Evolutionary conservation across 2,797 vertebrate species (phyloP), one percentile per base, ranked within the genome.

Genomic region (Yasuhikotakia modesta): DNA sequence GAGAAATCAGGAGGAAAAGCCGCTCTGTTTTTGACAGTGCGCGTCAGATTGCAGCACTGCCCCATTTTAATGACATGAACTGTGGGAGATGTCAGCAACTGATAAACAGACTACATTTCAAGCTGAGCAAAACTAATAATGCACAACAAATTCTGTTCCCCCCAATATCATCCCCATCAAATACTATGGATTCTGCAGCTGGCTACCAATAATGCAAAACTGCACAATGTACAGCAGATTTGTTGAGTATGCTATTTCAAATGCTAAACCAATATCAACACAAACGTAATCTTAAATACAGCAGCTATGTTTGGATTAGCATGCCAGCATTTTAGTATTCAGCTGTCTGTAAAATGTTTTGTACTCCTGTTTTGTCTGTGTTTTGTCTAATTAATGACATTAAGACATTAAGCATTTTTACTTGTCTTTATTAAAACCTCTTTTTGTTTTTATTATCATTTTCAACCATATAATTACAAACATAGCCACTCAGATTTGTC

Each of bases 61-160:
- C 64, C 32, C 39, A 48, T 60, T 76, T 76, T 60, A 68, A 68
- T 76, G 74, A 68, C 53, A 13, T 68, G 74, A 68, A 76, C 74
- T 60, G 53, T 58, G 65, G 65, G 65, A 58, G 53, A 76, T 68
- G 74, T 68, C 74, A 76, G 53, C 21, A 19, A 76, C 65, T 68
- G 52, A 76, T 76, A 48, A 69, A 76, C n/a, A 60, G 65, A 60
- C 45, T 52, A 60, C 14, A 48, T 76, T 60, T 68, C n/a, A 75
- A 55, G 32, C 55, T 35, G 68, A 32, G 17, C 27, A 76, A 32
- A 76, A 30, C n/a, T 32, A 27, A 58, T 76, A 58, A 46, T 48
- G 55, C 24, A 48, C 12, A 35, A 46, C 8, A 17, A 64, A 63
- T 43, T 63, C 60, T 43, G 32, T 21, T 10, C 32, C 16, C 58